Percentiles rank a stretch among this genome's conserved stretches.
phyloP scores from a whole-genome alignment of 2,113 vertebrate genomes.

The Micromys minutus region DNA sequence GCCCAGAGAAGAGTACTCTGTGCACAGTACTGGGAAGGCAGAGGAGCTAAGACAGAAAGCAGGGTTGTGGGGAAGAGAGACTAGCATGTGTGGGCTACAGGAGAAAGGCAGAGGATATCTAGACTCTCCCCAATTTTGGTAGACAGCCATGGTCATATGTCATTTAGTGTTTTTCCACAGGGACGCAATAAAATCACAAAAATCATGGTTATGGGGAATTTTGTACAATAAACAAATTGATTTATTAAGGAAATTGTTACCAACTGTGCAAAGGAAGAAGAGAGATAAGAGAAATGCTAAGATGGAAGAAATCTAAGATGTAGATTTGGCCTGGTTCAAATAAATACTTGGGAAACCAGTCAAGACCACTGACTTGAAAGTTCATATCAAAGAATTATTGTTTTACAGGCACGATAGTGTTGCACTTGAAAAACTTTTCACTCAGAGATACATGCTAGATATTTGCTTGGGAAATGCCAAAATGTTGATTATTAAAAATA shows the following conservation, averaged over 20 bases:
- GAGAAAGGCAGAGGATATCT: neutral
- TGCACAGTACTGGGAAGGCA: neutral
- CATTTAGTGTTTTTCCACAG: no score
- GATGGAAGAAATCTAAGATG: neutral
- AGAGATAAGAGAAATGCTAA: neutral
- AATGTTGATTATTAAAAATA: neutral
- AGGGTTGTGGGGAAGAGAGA: neutral
- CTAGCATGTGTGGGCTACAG: neutral
- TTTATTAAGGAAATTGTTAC: constrained; percentile 25
- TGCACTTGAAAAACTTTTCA: neutral
- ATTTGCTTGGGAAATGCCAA: neutral
- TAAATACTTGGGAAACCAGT: neutral
- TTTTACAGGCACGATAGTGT: neutral
- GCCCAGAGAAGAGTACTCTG: neutral
- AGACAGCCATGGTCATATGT: neutral
- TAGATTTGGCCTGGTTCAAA: neutral
- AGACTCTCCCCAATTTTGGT: neutral
- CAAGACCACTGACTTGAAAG: constrained; percentile 1
- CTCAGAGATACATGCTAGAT: constrained; percentile 10
- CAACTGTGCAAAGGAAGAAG: neutral
- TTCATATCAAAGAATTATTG: neutral
- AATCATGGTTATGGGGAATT: neutral
- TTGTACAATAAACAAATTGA: neutral
- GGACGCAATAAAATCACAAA: neutral
- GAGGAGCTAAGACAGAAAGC: neutral